phyloP scores from a whole-genome alignment of 2,113 vertebrate genomes.

The Phalacrocorax aristotelis region DNA sequence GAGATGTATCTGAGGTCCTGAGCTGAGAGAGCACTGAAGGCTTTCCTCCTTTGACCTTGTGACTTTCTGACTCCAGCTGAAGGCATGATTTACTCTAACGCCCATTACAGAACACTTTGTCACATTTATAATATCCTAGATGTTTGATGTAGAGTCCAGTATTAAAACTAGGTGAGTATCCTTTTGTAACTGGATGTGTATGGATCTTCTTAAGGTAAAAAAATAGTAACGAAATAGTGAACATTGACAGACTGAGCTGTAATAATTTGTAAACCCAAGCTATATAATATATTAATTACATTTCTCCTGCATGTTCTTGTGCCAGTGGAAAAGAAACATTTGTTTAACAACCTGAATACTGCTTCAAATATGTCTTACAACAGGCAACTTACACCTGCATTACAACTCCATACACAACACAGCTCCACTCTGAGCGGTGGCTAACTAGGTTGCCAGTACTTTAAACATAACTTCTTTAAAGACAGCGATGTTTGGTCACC shows the following conservation, averaged over 20 bases:
- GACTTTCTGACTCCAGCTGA: background rate
- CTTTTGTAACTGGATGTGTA: background rate
- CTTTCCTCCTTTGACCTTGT: background rate
- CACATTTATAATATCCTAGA: background rate
- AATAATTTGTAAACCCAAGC: background rate
- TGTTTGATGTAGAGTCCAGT: background rate
- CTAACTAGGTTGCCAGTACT: background rate
- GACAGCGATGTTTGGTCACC: background rate
- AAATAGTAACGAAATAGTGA: background rate
- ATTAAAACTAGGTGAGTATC: background rate
- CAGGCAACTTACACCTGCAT: background rate
- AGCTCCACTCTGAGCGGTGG: background rate
- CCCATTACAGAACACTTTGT: background rate
- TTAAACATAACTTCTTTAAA: background rate
- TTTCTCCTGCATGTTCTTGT: background rate
- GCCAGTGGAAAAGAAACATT: background rate
- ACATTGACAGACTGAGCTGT: background rate
- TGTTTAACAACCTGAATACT: background rate
- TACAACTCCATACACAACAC: background rate
- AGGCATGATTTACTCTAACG: background rate
- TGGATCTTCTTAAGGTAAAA: background rate
- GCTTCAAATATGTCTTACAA: background rate
- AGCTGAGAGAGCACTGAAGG: background rate
- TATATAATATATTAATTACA: background rate
- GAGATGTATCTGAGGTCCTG: background rate